Base-by-base conservation (phyloP, 92 coral and sea anemone genomes). In the Actinostola sp. region DNA sequence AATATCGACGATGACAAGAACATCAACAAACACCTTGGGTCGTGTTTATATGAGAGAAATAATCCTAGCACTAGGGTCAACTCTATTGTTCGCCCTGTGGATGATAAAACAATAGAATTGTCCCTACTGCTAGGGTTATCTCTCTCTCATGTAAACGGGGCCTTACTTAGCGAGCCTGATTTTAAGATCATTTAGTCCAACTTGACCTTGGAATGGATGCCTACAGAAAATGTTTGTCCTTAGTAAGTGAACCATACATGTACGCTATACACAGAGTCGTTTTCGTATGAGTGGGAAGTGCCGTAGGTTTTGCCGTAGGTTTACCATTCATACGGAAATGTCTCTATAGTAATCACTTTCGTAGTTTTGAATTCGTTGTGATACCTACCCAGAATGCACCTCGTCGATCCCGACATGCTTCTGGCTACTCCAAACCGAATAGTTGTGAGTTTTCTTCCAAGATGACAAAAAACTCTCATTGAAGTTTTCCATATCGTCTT, bases 131-230 rank as follows among this genome's bases (percentile, higher is more conserved):
- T n/a, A n/a, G n/a, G n/a, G n/a, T n/a, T n/a, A n/a, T n/a, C n/a
- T n/a, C n/a, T n/a, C n/a, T n/a, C n/a, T n/a, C n/a, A n/a, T n/a
- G n/a, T n/a, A n/a, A n/a, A n/a, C n/a, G n/a, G n/a, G n/a, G n/a
- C 79, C 88, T 54, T 76, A 89, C 94, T 81, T 80, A 15, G 94
- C 66, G 15, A 91, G 90, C 36, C 97, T 81, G 36, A 91, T 87
- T 63, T 91, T 91, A 20, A 91, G 81, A 53, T 91, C 97, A 23
- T 82, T 77, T 25, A 91, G 54, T 13, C 97, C 87, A 80, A 91
- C 78, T 77, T 91, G 97, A 15, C 97, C 97, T 77, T 91, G 97
- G 63, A 91, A 91, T 31, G 97, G 97, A 67, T 91, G 97, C 61
- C 97, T 91, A 72, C 17, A 41, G 50, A 62, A 17, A 48, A 39